Percentiles rank a stretch among this genome's conserved stretches.
These are phyloP conservation scores for Nycticryphes semicollaris DNA, from an alignment of 2,113 vertebrate species.

Conservation along the genomic window DNA sequence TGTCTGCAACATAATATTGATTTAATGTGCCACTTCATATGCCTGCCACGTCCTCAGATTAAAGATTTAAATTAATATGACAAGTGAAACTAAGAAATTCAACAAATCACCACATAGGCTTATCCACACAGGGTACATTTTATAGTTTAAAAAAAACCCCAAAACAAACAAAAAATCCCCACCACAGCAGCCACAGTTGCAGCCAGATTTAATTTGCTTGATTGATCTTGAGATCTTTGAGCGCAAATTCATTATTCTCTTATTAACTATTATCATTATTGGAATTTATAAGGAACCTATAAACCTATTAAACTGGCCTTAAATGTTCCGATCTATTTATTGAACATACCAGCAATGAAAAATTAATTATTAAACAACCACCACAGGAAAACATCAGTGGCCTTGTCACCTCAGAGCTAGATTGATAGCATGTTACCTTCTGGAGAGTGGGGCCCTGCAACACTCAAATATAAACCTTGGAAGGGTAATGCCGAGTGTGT, in stretches of 20 bases:
- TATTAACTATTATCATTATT: slow-evolving; percentile 66
- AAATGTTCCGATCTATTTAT: slow-evolving; percentile 79
- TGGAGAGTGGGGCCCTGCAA: slow-evolving; percentile 26
- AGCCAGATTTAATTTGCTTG: slow-evolving; percentile 46
- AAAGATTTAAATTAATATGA: slow-evolving; percentile 70
- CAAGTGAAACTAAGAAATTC: slow-evolving; percentile 55
- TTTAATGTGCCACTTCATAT: slow-evolving; percentile 47
- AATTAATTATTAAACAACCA: slow-evolving; percentile 83
- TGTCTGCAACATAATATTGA: slow-evolving; percentile 44
- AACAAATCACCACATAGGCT: slow-evolving; percentile 11
- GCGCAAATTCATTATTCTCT: slow-evolving; percentile 69
- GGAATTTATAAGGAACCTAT: slow-evolving; percentile 69
- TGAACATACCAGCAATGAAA: slow-evolving; percentile 76
- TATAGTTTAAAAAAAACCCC: background rate
- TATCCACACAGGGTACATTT: background rate
- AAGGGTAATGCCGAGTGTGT: slow-evolving; percentile 71
- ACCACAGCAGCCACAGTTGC: background rate
- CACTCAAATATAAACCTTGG: slow-evolving; percentile 72
- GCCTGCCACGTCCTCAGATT: slow-evolving; percentile 38
- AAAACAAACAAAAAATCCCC: background rate
- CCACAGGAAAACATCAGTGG: slow-evolving; percentile 72
- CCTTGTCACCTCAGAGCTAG: slow-evolving; percentile 70
- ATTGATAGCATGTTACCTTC: slow-evolving; percentile 75
- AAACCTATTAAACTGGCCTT: slow-evolving; percentile 71
- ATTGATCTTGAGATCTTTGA: slow-evolving; percentile 65